Evolutionary conservation across 2,113 vertebrate species (phyloP).

Genomic region (Calyptomena viridis): DNA sequence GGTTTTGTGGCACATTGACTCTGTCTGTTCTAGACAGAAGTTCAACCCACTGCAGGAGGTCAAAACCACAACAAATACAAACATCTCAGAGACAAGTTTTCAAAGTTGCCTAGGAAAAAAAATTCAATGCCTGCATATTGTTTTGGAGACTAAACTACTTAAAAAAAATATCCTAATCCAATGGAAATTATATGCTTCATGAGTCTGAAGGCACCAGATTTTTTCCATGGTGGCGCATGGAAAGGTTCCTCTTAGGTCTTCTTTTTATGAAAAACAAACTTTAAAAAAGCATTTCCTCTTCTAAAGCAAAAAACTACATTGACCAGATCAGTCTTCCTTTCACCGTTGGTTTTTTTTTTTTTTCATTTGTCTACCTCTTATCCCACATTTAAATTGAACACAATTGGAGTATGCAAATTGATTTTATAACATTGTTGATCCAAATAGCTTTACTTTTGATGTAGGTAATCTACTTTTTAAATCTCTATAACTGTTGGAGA

Average conservation of each 20-base stretch:
- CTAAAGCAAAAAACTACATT: background rate
- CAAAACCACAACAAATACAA: background rate
- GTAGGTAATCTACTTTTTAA: background rate
- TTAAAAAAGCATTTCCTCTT: background rate
- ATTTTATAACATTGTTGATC: background rate
- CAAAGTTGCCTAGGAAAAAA: background rate
- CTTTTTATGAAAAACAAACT: background rate
- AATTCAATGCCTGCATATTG: background rate
- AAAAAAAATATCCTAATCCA: background rate
- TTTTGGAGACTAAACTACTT: background rate
- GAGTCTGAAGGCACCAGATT: background rate
- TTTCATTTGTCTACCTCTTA: background rate
- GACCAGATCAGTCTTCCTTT: background rate
- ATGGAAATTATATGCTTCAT: background rate
- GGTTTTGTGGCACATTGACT: background rate
- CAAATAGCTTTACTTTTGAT: background rate
- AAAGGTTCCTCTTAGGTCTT: background rate
- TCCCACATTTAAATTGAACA: background rate
- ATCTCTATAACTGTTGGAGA: background rate
- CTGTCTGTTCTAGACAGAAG: background rate
- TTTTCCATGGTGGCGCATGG: background rate
- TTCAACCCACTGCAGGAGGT: background rate
- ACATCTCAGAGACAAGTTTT: background rate
- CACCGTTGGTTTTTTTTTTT: background rate
- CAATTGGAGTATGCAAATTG: accelerated